Conservation (phyloP, 2,888 invertebrate species). For the Dicranocentrus wangi region DNA sequence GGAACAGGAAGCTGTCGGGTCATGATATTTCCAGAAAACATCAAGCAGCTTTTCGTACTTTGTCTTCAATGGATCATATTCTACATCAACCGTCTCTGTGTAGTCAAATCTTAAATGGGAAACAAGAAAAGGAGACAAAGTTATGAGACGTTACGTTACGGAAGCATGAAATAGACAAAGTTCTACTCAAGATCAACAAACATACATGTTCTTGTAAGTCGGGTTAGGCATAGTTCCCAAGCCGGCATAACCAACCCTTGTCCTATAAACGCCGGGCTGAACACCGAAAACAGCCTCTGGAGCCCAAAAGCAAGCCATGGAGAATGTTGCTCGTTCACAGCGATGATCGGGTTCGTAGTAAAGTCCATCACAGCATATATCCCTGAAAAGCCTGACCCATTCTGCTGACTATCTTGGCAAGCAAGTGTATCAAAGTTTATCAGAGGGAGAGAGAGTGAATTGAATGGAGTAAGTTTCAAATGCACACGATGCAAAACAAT, state of each 20-base stretch:
- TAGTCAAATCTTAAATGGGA: conserved; percentile 86
- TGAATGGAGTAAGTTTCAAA: too few relatives aligned
- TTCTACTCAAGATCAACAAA: neutral
- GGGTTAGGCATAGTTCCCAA: conserved; percentile 81
- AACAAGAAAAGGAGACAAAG: too few relatives aligned
- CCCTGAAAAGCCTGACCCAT: conserved; percentile 58
- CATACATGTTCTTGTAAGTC: conserved; percentile 86
- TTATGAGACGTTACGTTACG: too few relatives aligned
- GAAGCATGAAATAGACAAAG: too few relatives aligned
- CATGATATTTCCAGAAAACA: conserved; percentile 94
- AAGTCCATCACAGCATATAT: conserved; percentile 75
- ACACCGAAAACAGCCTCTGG: conserved; percentile 89
- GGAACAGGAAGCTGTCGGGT: conserved; percentile 80
- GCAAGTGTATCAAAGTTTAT: too few relatives aligned
- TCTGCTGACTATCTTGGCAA: too few relatives aligned
- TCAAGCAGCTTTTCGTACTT: conserved; percentile 85
- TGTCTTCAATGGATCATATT: conserved; percentile 88
- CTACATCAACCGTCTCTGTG: conserved; percentile 94
- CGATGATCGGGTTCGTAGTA: conserved; percentile 81
- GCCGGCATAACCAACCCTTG: conserved; percentile 83
- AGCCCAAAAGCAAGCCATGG: conserved; percentile 96
- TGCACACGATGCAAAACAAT: too few relatives aligned
- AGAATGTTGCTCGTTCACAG: conserved; percentile 87
- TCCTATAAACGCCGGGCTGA: conserved; percentile 85
- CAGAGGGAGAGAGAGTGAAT: too few relatives aligned